These are phyloP conservation scores for Eristalis pertinax DNA, from an alignment of 2,888 invertebrate species.

Conservation along the genomic window DNA sequence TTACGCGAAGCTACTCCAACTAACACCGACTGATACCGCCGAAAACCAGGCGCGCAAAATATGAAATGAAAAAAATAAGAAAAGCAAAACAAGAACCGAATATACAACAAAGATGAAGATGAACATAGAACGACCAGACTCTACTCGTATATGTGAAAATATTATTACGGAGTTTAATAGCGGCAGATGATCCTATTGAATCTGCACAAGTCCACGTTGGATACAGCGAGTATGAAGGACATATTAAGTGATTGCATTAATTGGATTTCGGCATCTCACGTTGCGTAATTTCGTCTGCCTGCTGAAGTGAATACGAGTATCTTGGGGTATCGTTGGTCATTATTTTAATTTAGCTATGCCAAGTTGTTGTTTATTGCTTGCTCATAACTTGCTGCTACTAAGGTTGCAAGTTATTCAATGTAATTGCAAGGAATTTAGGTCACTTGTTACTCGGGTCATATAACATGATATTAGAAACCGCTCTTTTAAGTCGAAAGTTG, in stretches of 20 bases:
- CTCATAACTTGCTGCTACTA: slow-evolving; percentile 26
- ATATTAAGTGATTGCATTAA: slow-evolving; percentile 70
- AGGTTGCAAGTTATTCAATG: slow-evolving; percentile 48
- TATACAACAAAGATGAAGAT: slow-evolving; percentile 47
- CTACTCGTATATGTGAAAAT: slow-evolving; percentile 40
- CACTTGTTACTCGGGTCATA: slow-evolving; percentile 63
- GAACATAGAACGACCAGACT: slow-evolving; percentile 38
- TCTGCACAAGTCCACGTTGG: slow-evolving; percentile 38
- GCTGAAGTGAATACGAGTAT: slow-evolving; percentile 41
- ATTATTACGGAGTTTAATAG: slow-evolving; percentile 66
- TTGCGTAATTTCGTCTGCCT: slow-evolving; percentile 66
- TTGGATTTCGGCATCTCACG: slow-evolving; percentile 70
- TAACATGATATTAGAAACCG: slow-evolving; percentile 64
- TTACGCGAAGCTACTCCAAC: slow-evolving; percentile 72
- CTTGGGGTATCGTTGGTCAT: slow-evolving; percentile 43
- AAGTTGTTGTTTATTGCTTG: slow-evolving; percentile 37
- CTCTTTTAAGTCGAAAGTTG: slow-evolving; percentile 37
- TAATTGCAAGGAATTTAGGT: slow-evolving; percentile 67
- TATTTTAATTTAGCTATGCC: slow-evolving; percentile 58
- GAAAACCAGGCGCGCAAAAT: slow-evolving; percentile 50
- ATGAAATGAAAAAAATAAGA: slow-evolving; percentile 4
- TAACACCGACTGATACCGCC: slow-evolving; percentile 71
- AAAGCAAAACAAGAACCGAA: background rate
- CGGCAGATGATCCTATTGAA: slow-evolving; percentile 70
- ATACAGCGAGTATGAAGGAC: slow-evolving; percentile 49